Conservation (phyloP, 2,797 vertebrate genomes). For the Cryptoprocta ferox region DNA sequence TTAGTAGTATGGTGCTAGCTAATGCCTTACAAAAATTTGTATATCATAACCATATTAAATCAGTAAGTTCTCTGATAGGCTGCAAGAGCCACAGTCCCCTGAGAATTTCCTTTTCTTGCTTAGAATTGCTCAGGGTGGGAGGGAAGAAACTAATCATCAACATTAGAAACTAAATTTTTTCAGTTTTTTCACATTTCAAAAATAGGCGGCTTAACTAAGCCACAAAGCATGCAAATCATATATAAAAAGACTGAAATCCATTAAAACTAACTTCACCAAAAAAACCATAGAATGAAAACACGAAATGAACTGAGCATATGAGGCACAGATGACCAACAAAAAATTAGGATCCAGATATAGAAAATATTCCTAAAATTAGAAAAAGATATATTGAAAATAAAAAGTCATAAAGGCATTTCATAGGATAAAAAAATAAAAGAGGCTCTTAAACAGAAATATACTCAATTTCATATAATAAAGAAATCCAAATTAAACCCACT, state of each 20-base stretch:
- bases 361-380: neutral
- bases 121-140: neutral
- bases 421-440: neutral
- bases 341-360: neutral
- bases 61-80: neutral
- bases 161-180: neutral
- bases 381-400: neutral
- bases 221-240: neutral
- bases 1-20: neutral
- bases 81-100: neutral
- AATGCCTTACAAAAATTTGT: neutral
- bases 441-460: neutral
- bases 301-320: neutral
- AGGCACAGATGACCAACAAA: neutral
- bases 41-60: neutral
- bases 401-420: neutral
- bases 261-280: neutral
- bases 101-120: neutral
- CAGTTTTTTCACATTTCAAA: too few species aligned
- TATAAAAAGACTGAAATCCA: neutral
- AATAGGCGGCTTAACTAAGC: neutral
- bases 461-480: neutral
- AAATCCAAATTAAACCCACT: neutral
- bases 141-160: neutral
- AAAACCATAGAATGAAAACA: conserved; percentile 24